Evolutionary conservation across 2,888 invertebrate genomes (phyloP), one percentile per base, ranked within the genome.

Genomic region (Thecocarcelia acutangulata): DNA sequence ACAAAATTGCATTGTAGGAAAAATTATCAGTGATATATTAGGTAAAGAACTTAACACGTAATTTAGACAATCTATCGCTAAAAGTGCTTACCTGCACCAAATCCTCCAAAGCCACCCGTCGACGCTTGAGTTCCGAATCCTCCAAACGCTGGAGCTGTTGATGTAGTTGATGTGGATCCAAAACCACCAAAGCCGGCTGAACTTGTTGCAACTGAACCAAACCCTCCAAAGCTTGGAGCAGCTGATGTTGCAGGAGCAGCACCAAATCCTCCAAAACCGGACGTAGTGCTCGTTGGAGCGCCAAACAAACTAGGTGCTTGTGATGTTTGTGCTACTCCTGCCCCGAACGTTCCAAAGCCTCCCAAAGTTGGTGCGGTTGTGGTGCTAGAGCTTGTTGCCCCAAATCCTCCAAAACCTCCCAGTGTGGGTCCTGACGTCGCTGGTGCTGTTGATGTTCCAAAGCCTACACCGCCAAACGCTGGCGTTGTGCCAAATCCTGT

Each of bases 171-270:
- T 40, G 87, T 86, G 9, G 87, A 72, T 2, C 91, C 91, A 84
- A 91, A 91, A 44, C 91, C 89, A 42, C 91, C 91, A 82, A 92
- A 92, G 58, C 85, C 86, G 3, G 73, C 21, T 17, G 75, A 66
- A 75, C 63, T 83, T n/a, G 88, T 84, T 0, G 92, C 86, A 48
- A 88, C 83, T 11, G 87, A 75, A 2, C 91, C 91, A 84, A 91
- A 91, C 63, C 91, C 89, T 40, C 91, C 91, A 81, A 92, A 92
- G 11, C 90, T 90, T 12, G 92, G 90, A 12, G 91, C 88, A 15
- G 89, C 87, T 11, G 91, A 88, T 19, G 86, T 87, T 3, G 87
- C 87, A 76, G 80, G 69, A 5, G 87, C 84, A 6, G 86, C 78
- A 3, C 91, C 90, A 85, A 91, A 91, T 2, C 88, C 88, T 72